Evolutionary conservation across 1,140 invertebrate species (phyloP), one percentile per base, ranked within the genome.

Genomic region (Ceratosolen fusciceps): DNA sequence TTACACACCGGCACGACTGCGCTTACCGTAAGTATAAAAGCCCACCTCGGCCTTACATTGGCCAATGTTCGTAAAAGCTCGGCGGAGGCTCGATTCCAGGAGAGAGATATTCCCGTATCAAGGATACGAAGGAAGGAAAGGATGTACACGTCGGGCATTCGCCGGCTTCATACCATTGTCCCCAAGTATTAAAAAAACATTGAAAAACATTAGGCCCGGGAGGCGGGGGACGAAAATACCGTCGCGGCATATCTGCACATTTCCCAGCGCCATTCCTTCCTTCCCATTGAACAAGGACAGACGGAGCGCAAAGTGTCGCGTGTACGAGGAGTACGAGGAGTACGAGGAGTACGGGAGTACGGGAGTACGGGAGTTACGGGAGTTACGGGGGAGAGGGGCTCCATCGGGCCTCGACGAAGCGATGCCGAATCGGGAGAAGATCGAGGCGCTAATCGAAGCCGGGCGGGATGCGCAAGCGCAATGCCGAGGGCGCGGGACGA

Each of bases 1-100:
- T 87, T 87, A 85, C 81, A 84, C 82, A 89, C 86, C 85, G 84
- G 84, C 85, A 87, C 87, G 85, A 84, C 86, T 84, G 87, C 86
- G 85, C 86, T 86, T 80, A 88, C 74, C 84, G 89, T 90, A 85
- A 90, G 89, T 90, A 86, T 73, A 79, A 70, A 31, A 62, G 21
- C n/a, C 37, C 2, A 5, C 49, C 39, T 58, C 12, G 19, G 1
- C 31, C 10, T 34, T 26, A 52, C 26, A 54, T 47, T 71, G 9
- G 1, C 26, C n/a, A 52, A 5, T 29, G 43, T n/a, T n/a, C 54
- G 14, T 1, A 75, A 75, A 29, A 31, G 29, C 72, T 34, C 24
- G 9, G 72, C 49, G 37, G 29, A 29, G 2, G 43, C 56, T 65
- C n/a, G 65, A 74, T 58, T 74, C 58, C 60, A 67, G 60, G n/a